phyloP scores from a whole-genome alignment of 2,113 vertebrate species.

The Haliaeetus leucogaster region DNA sequence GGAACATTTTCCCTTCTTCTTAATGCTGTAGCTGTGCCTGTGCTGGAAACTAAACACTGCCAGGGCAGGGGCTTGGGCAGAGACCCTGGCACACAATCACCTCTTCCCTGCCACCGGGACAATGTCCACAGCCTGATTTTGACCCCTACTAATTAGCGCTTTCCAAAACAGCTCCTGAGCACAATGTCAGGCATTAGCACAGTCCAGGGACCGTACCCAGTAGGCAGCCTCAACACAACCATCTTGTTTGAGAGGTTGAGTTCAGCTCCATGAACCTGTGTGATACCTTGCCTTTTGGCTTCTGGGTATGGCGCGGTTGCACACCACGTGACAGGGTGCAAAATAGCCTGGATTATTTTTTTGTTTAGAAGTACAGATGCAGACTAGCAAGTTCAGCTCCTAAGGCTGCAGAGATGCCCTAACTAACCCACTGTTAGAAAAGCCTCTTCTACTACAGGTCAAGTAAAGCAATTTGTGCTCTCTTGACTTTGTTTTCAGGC shows the following conservation, averaged over 20 bases:
- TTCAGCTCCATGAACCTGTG: background rate
- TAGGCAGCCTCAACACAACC: background rate
- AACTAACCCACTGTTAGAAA: background rate
- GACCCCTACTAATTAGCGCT: background rate
- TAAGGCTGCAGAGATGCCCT: background rate
- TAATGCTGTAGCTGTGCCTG: background rate
- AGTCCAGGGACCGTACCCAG: background rate
- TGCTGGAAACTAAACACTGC: background rate
- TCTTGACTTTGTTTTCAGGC: background rate
- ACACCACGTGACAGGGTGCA: background rate
- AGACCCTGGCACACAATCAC: background rate
- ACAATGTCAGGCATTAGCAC: background rate
- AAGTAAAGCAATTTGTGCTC: background rate
- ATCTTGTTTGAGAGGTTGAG: background rate
- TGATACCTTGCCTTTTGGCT: background rate
- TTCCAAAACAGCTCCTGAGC: background rate
- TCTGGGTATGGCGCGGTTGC: background rate
- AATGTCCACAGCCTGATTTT: background rate
- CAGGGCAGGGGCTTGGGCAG: background rate
- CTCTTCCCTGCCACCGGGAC: background rate
- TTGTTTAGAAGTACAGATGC: background rate
- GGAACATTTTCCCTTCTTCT: background rate
- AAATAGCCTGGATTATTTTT: background rate
- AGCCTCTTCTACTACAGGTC: background rate
- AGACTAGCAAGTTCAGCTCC: background rate